A percentile compares a stretch with the other conserved stretches of the same genome.
Conservation (phyloP, 2,113 vertebrate species). For the Rhinoderma darwinii region DNA sequence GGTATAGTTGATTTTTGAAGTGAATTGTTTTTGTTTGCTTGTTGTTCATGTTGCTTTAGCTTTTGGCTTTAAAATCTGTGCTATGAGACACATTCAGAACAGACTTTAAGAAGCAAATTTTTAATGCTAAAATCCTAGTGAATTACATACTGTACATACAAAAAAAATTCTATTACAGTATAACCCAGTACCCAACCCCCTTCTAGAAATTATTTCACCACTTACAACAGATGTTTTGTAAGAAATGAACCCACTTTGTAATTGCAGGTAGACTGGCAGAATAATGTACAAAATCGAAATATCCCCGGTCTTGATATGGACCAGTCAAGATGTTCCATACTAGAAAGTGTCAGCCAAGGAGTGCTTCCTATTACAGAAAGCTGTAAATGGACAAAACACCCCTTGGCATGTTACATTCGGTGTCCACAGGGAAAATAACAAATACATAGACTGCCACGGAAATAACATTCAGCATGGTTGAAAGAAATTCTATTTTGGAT, state of each 20-base stretch:
- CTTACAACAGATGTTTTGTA: constrained; percentile 37
- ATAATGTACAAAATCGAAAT: constrained; percentile 20
- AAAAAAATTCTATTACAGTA: constrained; percentile 56
- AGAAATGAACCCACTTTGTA: constrained; percentile 18
- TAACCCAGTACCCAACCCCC: constrained; percentile 38
- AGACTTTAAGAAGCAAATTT: constrained; percentile 52
- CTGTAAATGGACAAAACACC: constrained; percentile 4
- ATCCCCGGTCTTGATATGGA: neutral
- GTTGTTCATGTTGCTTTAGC: constrained; percentile 31
- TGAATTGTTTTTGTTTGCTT: constrained; percentile 29
- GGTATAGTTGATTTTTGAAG: constrained; percentile 34
- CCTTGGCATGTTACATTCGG: constrained; percentile 38
- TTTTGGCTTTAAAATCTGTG: constrained; percentile 56
- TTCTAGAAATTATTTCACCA: constrained; percentile 49
- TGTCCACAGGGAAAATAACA: constrained; percentile 6
- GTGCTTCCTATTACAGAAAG: neutral
- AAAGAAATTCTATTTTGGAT: constrained; percentile 6
- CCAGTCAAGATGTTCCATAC: constrained; percentile 2
- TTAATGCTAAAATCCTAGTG: constrained; percentile 58
- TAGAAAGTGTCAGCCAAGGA: neutral
- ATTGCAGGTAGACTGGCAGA: constrained; percentile 15
- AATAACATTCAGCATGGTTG: constrained; percentile 27
- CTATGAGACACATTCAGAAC: constrained; percentile 50
- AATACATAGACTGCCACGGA: constrained; percentile 11
- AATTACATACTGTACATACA: constrained; percentile 59